These are phyloP conservation scores for Eulemur coronatus DNA, from an alignment of 2,797 vertebrate species.

Conservation along the genomic window DNA sequence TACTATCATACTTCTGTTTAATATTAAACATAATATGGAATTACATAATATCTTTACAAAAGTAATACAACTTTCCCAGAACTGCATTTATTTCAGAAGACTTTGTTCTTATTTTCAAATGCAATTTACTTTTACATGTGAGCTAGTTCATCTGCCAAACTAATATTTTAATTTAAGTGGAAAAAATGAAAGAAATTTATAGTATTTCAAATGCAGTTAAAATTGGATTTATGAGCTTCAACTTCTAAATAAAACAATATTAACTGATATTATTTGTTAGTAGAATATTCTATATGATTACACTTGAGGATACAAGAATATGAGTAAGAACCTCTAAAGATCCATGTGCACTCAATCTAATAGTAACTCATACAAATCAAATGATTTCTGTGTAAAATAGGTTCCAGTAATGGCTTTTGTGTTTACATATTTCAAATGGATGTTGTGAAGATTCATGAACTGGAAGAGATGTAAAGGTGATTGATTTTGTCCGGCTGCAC, in stretches of 20 bases:
- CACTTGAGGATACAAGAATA: neutral
- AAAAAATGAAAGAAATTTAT: neutral
- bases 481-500: neutral
- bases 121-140: neutral
- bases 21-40: neutral
- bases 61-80: neutral
- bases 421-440: slow-evolving; percentile 49
- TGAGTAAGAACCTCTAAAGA: neutral
- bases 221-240: slow-evolving; percentile 37
- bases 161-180: slow-evolving; percentile 31
- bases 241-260: slow-evolving; percentile 21
- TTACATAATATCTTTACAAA: neutral
- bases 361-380: slow-evolving; percentile 6
- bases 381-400: neutral
- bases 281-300: slow-evolving; percentile 12
- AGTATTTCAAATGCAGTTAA: slow-evolving; percentile 50
- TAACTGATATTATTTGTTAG: slow-evolving; percentile 27
- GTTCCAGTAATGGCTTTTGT: neutral
- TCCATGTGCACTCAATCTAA: neutral
- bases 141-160: neutral
- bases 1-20: neutral
- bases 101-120: neutral
- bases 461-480: neutral
- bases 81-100: neutral
- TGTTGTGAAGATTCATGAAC: neutral